Evolutionary conservation across 92 coral and sea anemone genomes (phyloP).

Genomic region (Phenganax subtilis): DNA sequence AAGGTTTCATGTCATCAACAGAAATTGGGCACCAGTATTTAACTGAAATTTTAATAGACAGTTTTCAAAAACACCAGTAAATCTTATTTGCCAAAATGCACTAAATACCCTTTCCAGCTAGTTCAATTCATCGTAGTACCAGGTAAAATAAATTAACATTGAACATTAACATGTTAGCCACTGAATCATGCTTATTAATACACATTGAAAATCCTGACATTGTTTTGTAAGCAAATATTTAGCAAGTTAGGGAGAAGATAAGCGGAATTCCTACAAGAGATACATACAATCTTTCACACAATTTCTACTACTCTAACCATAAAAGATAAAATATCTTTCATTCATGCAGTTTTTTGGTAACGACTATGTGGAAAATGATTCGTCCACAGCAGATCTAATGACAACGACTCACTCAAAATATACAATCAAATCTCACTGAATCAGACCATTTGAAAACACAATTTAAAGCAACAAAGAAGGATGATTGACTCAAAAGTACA

Average conservation of each 20-base stretch:
- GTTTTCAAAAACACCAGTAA: no score
- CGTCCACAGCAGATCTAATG: not conserved
- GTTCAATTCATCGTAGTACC: not conserved
- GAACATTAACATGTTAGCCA: not conserved
- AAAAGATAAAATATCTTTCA: not conserved
- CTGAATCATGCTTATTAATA: constrained; percentile 5
- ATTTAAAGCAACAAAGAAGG: not conserved
- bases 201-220: constrained; percentile 5
- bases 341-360: not conserved
- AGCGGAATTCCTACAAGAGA: not conserved
- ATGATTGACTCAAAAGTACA: not conserved
- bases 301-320: not conserved
- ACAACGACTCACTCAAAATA: not conserved
- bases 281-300: not conserved
- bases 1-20: constrained; percentile 3
- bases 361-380: not conserved
- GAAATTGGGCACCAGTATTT: constrained; percentile 5
- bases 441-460: not conserved
- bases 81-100: not conserved
- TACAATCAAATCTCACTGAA: not conserved
- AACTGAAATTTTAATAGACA: not conserved
- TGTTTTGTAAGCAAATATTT: constrained; percentile 13
- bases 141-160: not conserved
- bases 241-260: not conserved
- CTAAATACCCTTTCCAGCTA: not conserved